Conservation (phyloP, 2,888 invertebrate genomes). For the Epistrophe grossulariae region DNA sequence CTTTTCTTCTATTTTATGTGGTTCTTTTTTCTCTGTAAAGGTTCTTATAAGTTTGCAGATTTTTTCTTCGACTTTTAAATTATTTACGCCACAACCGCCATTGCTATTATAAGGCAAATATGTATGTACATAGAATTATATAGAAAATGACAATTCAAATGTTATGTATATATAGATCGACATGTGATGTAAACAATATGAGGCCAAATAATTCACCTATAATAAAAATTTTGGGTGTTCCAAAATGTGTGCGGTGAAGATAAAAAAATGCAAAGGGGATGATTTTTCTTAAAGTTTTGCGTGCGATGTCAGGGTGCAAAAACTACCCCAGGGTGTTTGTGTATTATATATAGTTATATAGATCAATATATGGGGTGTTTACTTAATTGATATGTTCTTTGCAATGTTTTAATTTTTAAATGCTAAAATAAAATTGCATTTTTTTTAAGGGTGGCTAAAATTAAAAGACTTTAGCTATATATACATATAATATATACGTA, state of each 20-base stretch:
- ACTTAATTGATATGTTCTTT: not conserved
- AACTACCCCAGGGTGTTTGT: not conserved
- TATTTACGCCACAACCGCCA: too few species aligned
- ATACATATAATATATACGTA: not conserved
- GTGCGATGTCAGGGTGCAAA: not conserved
- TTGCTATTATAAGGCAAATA: too few species aligned
- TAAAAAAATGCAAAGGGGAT: slow-evolving; percentile 2
- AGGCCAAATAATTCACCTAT: not conserved
- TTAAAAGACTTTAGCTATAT: not conserved
- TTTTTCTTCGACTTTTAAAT: too few species aligned
- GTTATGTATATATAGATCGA: not conserved
- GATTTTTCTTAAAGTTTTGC: not conserved
- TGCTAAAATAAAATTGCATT: slow-evolving; percentile 1
- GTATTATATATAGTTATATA: not conserved
- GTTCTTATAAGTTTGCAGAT: too few species aligned
- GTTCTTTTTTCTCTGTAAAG: too few species aligned
- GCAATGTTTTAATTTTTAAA: not conserved
- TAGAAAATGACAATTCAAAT: not conserved
- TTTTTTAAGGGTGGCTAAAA: not conserved
- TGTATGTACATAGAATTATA: too few species aligned
- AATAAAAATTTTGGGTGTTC: not conserved
- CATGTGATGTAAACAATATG: not conserved
- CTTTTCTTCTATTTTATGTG: too few species aligned
- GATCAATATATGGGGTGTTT: not conserved
- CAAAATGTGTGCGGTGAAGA: not conserved